Conservation (phyloP, 2,797 vertebrate species). For the Oryzias dopingdopingensis region DNA sequence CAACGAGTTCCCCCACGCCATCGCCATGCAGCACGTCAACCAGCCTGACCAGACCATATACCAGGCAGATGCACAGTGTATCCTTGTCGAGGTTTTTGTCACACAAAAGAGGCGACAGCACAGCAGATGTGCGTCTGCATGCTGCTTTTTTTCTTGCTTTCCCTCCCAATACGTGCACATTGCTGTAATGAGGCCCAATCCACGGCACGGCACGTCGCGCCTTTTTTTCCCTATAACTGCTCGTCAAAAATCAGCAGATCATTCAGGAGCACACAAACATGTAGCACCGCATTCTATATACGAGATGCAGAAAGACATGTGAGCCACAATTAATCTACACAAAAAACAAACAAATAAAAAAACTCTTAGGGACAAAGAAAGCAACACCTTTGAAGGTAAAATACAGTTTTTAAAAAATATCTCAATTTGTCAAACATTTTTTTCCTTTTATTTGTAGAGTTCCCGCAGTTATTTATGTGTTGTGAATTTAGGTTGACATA, state of each 20-base stretch:
- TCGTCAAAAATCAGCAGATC: constrained; percentile 12
- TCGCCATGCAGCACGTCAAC: constrained; percentile 98
- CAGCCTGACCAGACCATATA: constrained; percentile 98
- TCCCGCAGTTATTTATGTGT: too few species aligned
- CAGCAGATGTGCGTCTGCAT: not conserved
- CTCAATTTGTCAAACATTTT: too few species aligned
- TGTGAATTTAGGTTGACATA: not conserved
- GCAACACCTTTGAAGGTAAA: too few species aligned
- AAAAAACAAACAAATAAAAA: not conserved
- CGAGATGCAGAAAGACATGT: not conserved
- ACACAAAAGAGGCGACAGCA: not conserved
- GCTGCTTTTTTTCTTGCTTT: not conserved
- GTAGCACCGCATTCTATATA: not conserved
- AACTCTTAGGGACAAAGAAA: not conserved
- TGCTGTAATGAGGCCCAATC: constrained; percentile 15
- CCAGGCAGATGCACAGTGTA: constrained; percentile 98
- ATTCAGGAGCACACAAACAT: constrained; percentile 1
- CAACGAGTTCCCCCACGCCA: constrained; percentile 94
- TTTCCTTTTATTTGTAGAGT: too few species aligned
- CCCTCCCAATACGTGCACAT: constrained; percentile 2
- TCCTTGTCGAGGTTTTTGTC: constrained; percentile 66
- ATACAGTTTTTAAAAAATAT: too few species aligned
- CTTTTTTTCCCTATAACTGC: not conserved
- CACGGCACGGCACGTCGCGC: not conserved
- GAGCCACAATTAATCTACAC: not conserved